Evolutionary conservation across 2,113 vertebrate genomes (phyloP), one percentile per base, ranked within the genome.

Genomic region (Nymphicus hollandicus): DNA sequence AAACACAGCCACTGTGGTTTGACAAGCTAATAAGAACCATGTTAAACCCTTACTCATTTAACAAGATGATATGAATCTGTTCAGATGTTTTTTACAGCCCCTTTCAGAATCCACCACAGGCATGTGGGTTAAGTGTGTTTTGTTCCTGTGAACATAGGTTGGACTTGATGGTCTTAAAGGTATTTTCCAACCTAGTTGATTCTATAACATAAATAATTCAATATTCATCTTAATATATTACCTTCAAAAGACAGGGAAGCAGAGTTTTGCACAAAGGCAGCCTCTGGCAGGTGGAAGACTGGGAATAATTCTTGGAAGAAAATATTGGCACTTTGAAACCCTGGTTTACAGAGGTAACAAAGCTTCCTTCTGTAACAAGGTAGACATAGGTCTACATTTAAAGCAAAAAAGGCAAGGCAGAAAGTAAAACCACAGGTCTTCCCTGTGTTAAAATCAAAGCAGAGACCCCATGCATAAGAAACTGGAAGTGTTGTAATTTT

Each of bases 1-100:
- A 94, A 95, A 92, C 77, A 91, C 83, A 95, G 91, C 72, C 91
- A 93, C 86, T 81, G 95, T 68, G 91, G 91, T 89, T 93, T 93
- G 83, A 95, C 92, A 91, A 86, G 61, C 77, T 96, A 95, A 88
- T 78, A 84, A 64, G 95, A 93, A 96, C 86, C 94, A 96, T n/a
- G 72, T 91, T 91, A 92, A 90, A 92, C 33, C 58, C 64, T 35
- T 71, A 56, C 33, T 81, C 35, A 3, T 70, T 90, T 93, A 93
- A 92, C 63, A 83, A 92, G 88, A 81, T 2, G 64, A 74, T 92
- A 92, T 1, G 64, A 93, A 94, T 96, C 91, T 84, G 61, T 53
- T 55, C 11, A 13, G 82, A 94, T 35, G 56, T 23, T 81, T 94
- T 95, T 86, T 71, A 88, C 44, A 85, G 71, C 16, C 56, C 52